These are phyloP conservation scores for Tribolium madens DNA, from an alignment of 1,140 invertebrate genomes.

Conservation along the genomic window DNA sequence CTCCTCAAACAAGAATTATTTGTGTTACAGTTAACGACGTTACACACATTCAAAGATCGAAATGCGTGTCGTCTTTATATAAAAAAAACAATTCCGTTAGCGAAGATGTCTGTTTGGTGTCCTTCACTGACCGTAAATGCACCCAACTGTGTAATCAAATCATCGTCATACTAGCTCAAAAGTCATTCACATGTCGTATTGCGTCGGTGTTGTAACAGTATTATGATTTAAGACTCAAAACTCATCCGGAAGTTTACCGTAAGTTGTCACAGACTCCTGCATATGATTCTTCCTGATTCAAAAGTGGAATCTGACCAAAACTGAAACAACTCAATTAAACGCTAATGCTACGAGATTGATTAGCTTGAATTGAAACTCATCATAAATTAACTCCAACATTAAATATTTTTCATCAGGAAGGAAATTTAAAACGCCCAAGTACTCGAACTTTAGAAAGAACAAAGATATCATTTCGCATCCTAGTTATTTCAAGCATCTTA, in stretches of 20 bases:
- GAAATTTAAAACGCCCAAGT: neutral
- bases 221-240: constrained; percentile 30
- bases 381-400: neutral
- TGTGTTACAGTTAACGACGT: constrained; percentile 5
- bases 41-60: constrained; percentile 15
- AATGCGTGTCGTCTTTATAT: neutral
- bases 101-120: constrained; percentile 22
- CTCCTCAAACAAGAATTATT: neutral
- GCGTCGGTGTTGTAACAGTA: constrained; percentile 36
- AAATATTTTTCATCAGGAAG: constrained; percentile 3
- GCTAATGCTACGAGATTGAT: neutral
- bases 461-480: neutral
- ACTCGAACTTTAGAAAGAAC: constrained; percentile 13
- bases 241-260: constrained; percentile 36
- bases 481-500: constrained; percentile 19
- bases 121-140: constrained; percentile 26
- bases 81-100: neutral
- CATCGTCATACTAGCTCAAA: constrained; percentile 18
- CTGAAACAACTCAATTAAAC: no score
- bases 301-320: neutral
- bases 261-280: constrained; percentile 31
- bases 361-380: constrained; percentile 14
- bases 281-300: constrained; percentile 31
- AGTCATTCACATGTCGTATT: constrained; percentile 36
- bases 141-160: constrained; percentile 26